phyloP scores from a whole-genome alignment of 2,797 vertebrate genomes.

The Trachurus trachurus region DNA sequence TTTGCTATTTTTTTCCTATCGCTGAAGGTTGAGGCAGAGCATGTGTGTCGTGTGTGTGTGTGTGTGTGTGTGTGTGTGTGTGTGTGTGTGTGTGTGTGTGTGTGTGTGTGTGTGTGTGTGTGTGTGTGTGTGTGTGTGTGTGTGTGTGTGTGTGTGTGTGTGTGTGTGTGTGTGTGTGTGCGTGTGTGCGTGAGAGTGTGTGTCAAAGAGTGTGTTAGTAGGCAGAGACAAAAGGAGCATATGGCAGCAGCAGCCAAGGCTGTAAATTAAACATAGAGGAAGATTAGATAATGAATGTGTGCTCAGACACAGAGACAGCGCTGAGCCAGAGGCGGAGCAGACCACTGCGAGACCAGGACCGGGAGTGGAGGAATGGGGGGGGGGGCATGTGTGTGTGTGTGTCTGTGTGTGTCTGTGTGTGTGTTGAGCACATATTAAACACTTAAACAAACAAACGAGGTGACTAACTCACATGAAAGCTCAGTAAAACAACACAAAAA shows the following conservation, averaged over 20 bases:
- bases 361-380: not conserved
- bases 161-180: constrained; percentile 25
- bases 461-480: constrained; percentile 40
- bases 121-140: constrained; percentile 45
- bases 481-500: constrained; percentile 32
- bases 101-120: constrained; percentile 44
- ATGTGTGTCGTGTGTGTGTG: constrained; percentile 27
- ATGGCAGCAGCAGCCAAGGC: constrained; percentile 89
- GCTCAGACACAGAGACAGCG: constrained; percentile 85
- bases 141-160: constrained; percentile 25
- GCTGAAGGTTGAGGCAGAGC: constrained; percentile 54
- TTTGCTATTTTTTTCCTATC: constrained; percentile 43
- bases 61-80: constrained; percentile 16
- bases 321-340: constrained; percentile 74
- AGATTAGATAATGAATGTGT: constrained; percentile 93
- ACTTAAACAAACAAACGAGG: constrained; percentile 44
- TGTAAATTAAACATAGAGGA: constrained; percentile 95
- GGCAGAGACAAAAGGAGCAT: constrained; percentile 89
- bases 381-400: constrained; percentile 1
- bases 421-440: constrained; percentile 50
- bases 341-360: constrained; percentile 61
- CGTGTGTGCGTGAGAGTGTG: constrained; percentile 14
- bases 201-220: constrained; percentile 48
- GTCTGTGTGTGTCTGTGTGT: constrained; percentile 14
- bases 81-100: constrained; percentile 43